Conservation (phyloP, 1,140 invertebrate genomes). For the Stegodyphus dumicola region DNA sequence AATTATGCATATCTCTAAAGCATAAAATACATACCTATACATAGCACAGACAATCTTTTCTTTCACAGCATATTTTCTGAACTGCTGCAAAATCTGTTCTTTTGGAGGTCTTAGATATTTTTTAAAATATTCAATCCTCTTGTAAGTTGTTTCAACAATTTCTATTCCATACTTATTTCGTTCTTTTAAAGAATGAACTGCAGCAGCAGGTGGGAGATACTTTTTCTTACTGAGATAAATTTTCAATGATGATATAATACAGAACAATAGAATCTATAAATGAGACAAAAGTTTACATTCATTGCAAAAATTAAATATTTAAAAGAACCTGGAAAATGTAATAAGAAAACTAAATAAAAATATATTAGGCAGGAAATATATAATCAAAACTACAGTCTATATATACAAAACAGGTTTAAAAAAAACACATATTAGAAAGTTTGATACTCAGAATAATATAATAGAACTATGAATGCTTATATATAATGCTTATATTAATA, state of each 20-base stretch:
- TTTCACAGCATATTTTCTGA: slow-evolving; percentile 13
- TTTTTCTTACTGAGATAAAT: neutral
- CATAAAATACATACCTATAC: slow-evolving; percentile 16
- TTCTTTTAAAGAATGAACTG: neutral
- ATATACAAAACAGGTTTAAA: no score
- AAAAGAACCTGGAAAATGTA: no score
- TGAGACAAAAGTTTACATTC: neutral
- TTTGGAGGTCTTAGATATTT: slow-evolving; percentile 41
- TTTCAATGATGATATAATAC: neutral
- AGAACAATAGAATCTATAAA: neutral
- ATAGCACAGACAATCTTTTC: slow-evolving; percentile 15
- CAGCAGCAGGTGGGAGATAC: neutral
- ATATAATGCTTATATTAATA: no score
- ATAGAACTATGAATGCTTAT: no score
- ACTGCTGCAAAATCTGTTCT: slow-evolving; percentile 36
- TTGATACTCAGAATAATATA: no score
- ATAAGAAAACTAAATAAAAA: no score
- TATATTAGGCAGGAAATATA: no score
- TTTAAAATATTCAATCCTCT: slow-evolving; percentile 33
- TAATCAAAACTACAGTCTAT: no score
- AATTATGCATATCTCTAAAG: no score
- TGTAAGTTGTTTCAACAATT: neutral
- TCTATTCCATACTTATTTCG: neutral
- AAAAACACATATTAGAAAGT: no score
- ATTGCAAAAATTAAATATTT: no score